Base-by-base conservation (phyloP, 2,888 invertebrate species). In the Apoda limacodes region DNA sequence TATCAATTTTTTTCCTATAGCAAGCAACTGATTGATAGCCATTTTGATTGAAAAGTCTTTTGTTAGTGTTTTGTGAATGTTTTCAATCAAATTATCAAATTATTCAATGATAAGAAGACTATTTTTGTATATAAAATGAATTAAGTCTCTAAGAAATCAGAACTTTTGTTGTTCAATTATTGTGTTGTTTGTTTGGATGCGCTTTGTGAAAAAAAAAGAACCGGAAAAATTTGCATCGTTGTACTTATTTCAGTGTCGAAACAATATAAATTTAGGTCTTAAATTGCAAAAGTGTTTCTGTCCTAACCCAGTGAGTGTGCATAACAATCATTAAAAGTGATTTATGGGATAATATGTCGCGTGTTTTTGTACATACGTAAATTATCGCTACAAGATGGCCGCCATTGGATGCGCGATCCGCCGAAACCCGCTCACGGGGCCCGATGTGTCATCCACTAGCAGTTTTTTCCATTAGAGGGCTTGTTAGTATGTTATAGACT, bases 11-110 rank as follows among this genome's bases (percentile, higher is more conserved):
- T 75, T 76, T 62, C 61, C 60, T 52, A 58, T 70, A 72, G 78
- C 76, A 78, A 75, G 61, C 35, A 50, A 47, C 54, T 72, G 65
- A 75, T 75, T 76, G 75, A 78, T 78, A 76, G 80, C 80, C 80
- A 80, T 80, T 80, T 80, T 80, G 76, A 72, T 80, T 80, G 76
- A 72, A 74, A 68, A 80, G 71, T 64, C 78, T 81, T 80, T 82
- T 82, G 81, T 81, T 81, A 65, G 80, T 82, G 81, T 82, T 82
- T 82, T 81, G 74, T 80, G 78, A 76, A 80, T 76, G 78, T 81
- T 81, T 82, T 80, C 66, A 69, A 64, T 52, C 50, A 65, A 64
- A 58, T 62, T 64, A 50, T 55, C 54, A 48, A 60, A 65, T 50
- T 67, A n/a, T n/a, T 61, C 52, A 61, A 55, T 52, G 50, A 46